These are phyloP conservation scores for Cotesia chilonis DNA, from an alignment of 1,140 invertebrate species.

Conservation along the genomic window DNA sequence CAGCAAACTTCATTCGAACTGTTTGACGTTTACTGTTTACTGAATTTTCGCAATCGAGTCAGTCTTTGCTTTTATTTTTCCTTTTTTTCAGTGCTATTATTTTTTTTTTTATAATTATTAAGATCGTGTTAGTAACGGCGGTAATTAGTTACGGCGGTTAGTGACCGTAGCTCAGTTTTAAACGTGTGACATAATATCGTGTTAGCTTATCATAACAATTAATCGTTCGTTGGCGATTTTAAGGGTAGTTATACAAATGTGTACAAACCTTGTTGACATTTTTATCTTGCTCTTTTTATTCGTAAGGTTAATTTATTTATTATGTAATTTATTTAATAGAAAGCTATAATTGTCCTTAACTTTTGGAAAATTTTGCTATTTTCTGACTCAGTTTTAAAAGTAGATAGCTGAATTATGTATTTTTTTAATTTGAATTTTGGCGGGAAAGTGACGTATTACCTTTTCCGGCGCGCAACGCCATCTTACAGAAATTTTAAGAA, in stretches of 20 bases:
- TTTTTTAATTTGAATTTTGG: too few relatives aligned
- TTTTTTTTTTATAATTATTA: background rate
- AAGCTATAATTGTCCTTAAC: too few relatives aligned
- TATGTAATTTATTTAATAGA: too few relatives aligned
- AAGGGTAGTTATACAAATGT: background rate
- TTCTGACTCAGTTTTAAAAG: too few relatives aligned
- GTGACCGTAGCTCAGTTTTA: background rate
- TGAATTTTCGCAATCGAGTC: constrained; percentile 12
- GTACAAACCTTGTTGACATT: constrained; percentile 12
- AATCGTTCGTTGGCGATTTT: background rate
- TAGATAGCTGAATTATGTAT: too few relatives aligned
- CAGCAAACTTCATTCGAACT: constrained; percentile 16
- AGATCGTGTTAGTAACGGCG: background rate
- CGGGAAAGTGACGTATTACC: too few relatives aligned
- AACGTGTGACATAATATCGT: constrained; percentile 2
- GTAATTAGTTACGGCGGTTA: background rate
- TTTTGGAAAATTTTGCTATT: too few relatives aligned
- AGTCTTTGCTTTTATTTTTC: background rate
- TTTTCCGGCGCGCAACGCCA: too few relatives aligned
- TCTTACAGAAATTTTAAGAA: too few relatives aligned
- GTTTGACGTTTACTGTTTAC: background rate
- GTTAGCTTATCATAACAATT: background rate
- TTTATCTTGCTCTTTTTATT: constrained; percentile 22
- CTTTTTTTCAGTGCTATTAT: background rate
- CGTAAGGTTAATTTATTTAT: background rate